Percentiles rank a stretch among this genome's conserved stretches.
phyloP scores from a whole-genome alignment of 1,140 invertebrate genomes.

The Hylaeus volcanicus region DNA sequence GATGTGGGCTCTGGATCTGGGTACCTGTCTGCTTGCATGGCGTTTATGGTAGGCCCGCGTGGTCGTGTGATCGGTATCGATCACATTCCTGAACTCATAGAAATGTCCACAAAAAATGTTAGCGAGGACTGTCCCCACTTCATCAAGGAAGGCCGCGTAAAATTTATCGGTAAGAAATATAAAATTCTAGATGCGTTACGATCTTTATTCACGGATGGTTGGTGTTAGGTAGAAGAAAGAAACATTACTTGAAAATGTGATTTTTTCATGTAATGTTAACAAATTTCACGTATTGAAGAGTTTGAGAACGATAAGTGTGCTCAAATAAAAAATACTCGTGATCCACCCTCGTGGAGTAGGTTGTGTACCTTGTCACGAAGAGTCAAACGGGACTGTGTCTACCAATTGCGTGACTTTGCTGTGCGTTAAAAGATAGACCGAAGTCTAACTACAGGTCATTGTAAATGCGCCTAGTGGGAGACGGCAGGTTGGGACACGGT shows the following conservation, averaged over 20 bases:
- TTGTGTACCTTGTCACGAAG: slow-evolving; percentile 54
- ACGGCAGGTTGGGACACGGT: slow-evolving; percentile 84
- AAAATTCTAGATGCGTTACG: background rate
- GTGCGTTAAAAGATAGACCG: slow-evolving; percentile 63
- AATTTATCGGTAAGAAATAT: slow-evolving; percentile 73
- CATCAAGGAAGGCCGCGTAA: slow-evolving; percentile 73
- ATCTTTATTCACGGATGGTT: slow-evolving; percentile 18
- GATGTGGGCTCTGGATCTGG: slow-evolving; percentile 89
- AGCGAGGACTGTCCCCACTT: slow-evolving; percentile 72
- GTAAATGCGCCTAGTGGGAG: slow-evolving; percentile 84
- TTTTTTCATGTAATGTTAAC: background rate
- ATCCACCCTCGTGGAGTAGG: slow-evolving; percentile 61
- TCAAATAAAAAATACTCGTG: slow-evolving; percentile 51
- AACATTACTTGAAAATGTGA: background rate
- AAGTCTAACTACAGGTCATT: slow-evolving; percentile 78
- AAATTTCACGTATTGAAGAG: slow-evolving; percentile 9
- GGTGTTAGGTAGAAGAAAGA: slow-evolving; percentile 6
- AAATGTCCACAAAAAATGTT: slow-evolving; percentile 72
- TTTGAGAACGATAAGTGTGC: slow-evolving; percentile 24
- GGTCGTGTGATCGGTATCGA: slow-evolving; percentile 86
- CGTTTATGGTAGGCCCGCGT: slow-evolving; percentile 83
- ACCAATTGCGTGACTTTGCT: slow-evolving; percentile 56
- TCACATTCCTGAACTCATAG: slow-evolving; percentile 85
- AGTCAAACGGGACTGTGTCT: slow-evolving; percentile 48
- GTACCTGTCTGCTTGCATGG: slow-evolving; percentile 88